Evolutionary conservation across 2,797 vertebrate genomes (phyloP), one percentile per base, ranked within the genome.

Genomic region (Galagoides demidoff): DNA sequence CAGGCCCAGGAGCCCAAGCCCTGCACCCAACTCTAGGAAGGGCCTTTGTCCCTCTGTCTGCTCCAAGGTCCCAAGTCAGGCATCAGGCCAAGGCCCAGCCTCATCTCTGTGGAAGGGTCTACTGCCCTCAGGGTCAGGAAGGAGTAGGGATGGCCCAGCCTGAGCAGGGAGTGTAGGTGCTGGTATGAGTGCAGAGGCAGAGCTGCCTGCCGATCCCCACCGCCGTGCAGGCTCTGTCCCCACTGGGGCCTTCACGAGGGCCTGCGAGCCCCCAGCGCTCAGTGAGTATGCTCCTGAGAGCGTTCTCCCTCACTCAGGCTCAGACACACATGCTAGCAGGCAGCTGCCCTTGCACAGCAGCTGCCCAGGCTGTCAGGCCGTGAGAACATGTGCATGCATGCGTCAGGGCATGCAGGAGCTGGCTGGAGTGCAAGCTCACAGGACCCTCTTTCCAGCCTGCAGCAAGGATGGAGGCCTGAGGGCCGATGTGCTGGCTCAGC

Each of bases 21-120:
- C 55, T 12, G 0, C 5, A 43, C 57, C 55, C 16, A 11, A 8
- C 2, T 39, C n/a, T 1, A 3, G 2, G 12, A 31, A 16, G 55
- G 27, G 17, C 8, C 2, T 49, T 59, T 43, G 45, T 63, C 31
- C 31, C 52, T 55, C 7, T 22, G 66, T 39, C 37, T 2, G 0
- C 27, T 49, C 57, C 52, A 0, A 11, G 57, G 52, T 49, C 59
- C 79, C 52, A 29, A 31, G 45, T 29, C 39, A 64, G 23, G 59
- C n/a, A 39, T 12, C 14, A 13, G 45, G 10, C 49, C 31, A 73
- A 16, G 37, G 13, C 37, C 31, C 34, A n/a, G 37, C 31, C 55
- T 61, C 71, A 8, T 59, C 4, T 1, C 34, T 17, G 12, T 61
- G 77, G 63, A 61, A 59, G 74, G 68, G 29, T 7, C 78, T n/a